These are phyloP conservation scores for Zosterops pallidus DNA, from an alignment of 2,113 vertebrate species.

Conservation along the genomic window DNA sequence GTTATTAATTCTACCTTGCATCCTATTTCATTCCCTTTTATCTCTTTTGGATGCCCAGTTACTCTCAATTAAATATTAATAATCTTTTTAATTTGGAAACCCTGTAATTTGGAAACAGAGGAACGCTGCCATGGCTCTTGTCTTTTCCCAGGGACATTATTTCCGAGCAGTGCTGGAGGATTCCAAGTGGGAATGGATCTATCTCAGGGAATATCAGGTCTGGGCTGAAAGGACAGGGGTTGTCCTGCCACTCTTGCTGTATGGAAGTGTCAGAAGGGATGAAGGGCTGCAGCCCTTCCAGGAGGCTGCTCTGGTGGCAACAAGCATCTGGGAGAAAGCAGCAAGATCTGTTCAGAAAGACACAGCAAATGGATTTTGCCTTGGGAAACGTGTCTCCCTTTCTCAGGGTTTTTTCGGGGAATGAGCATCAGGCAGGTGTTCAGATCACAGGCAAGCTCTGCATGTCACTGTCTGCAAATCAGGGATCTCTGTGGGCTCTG, in stretches of 20 bases:
- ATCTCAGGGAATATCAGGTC: background rate
- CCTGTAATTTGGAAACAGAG: background rate
- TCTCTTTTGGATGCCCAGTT: background rate
- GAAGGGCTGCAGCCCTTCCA: background rate
- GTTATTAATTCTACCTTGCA: slow-evolving; percentile 13
- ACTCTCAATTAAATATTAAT: slow-evolving; percentile 24
- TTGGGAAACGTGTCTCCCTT: background rate
- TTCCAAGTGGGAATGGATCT: background rate
- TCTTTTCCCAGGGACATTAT: background rate
- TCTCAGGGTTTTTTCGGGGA: accelerated
- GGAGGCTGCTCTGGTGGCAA: background rate
- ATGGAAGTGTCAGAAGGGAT: background rate
- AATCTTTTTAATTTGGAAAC: background rate
- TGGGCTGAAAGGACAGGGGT: background rate
- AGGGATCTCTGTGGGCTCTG: accelerated
- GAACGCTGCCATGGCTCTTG: background rate
- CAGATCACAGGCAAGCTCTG: background rate
- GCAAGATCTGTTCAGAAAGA: background rate
- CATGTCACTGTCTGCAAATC: background rate
- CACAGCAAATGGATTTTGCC: background rate
- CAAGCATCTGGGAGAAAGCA: background rate
- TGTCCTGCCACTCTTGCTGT: background rate
- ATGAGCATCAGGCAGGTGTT: background rate
- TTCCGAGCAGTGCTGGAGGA: background rate
- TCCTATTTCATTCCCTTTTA: background rate